Evolutionary conservation across 1,140 invertebrate species (phyloP).

Genomic region (Schlechtendalia chinensis): DNA sequence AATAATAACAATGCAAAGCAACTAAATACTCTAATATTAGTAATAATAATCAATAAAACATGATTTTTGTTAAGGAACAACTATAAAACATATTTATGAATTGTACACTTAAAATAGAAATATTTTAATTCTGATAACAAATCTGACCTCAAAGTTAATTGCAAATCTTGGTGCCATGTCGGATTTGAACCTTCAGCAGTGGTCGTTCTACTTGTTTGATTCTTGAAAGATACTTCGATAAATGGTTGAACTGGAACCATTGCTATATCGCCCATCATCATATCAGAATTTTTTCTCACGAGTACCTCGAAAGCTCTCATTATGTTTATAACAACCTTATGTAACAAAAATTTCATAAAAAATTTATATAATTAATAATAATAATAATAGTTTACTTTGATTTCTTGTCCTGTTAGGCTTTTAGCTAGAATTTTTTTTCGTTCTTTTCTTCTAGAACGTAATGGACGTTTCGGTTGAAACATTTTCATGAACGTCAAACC

Average conservation of each 20-base stretch:
- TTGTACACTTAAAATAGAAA: too few relatives aligned
- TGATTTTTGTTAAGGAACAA: too few relatives aligned
- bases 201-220: slow-evolving; percentile 62
- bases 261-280: slow-evolving; percentile 52
- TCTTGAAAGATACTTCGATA: slow-evolving; percentile 70
- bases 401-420: slow-evolving; percentile 56
- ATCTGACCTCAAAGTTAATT: slow-evolving; percentile 61
- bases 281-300: slow-evolving; percentile 56
- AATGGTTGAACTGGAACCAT: slow-evolving; percentile 63
- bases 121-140: not conserved
- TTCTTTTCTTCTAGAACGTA: slow-evolving; percentile 61
- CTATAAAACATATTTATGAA: too few relatives aligned
- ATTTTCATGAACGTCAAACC: slow-evolving; percentile 61
- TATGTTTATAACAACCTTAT: slow-evolving; percentile 60
- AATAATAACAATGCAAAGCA: too few relatives aligned
- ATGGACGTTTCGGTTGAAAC: slow-evolving; percentile 61
- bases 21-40: too few relatives aligned
- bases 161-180: slow-evolving; percentile 77
- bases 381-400: slow-evolving; percentile 55
- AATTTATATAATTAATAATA: not conserved
- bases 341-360: slow-evolving; percentile 27
- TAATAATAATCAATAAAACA: too few relatives aligned
- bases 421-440: slow-evolving; percentile 57
- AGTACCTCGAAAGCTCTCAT: slow-evolving; percentile 64
- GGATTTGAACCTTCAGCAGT: slow-evolving; percentile 74